A percentile compares a stretch with the other conserved stretches of the same genome.
These are phyloP conservation scores for Megaceryle maxima DNA, from an alignment of 2,113 vertebrate genomes.

Conservation along the genomic window DNA sequence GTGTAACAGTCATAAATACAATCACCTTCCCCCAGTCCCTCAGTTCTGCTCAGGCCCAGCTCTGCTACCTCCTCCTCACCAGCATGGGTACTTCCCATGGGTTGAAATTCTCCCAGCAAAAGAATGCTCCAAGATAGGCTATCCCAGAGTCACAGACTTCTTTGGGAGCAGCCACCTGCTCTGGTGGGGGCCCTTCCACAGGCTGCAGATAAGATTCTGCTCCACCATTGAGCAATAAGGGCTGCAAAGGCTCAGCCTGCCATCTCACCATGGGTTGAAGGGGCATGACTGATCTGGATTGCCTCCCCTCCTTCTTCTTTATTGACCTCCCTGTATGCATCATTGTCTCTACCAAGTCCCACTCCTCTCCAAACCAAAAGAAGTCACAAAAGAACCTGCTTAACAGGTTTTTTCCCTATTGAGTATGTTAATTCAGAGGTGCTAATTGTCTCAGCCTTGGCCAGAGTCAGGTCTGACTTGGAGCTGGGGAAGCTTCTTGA, in stretches of 20 bases:
- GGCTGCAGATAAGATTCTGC: not conserved
- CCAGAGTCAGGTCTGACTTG: not conserved
- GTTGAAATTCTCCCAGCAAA: not conserved
- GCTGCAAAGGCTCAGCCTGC: not conserved
- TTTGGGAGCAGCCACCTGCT: not conserved
- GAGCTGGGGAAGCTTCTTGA: not conserved
- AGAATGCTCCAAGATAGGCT: not conserved
- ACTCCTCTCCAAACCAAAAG: not conserved
- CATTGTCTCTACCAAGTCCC: too few species aligned
- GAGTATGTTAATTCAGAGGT: not conserved
- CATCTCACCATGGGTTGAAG: not conserved
- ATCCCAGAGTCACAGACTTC: not conserved
- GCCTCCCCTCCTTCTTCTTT: not conserved
- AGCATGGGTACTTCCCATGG: not conserved
- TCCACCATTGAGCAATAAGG: not conserved
- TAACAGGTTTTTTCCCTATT: not conserved
- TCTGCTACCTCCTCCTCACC: not conserved
- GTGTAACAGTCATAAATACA: not conserved
- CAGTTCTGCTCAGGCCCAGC: not conserved
- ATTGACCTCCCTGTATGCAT: too few species aligned
- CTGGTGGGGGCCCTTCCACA: not conserved
- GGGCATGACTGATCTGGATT: not conserved
- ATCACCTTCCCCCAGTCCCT: not conserved
- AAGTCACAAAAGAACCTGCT: not conserved
- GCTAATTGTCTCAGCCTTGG: not conserved